Conservation (phyloP, 2,797 vertebrate genomes). For the Melanotaenia boesemani region DNA sequence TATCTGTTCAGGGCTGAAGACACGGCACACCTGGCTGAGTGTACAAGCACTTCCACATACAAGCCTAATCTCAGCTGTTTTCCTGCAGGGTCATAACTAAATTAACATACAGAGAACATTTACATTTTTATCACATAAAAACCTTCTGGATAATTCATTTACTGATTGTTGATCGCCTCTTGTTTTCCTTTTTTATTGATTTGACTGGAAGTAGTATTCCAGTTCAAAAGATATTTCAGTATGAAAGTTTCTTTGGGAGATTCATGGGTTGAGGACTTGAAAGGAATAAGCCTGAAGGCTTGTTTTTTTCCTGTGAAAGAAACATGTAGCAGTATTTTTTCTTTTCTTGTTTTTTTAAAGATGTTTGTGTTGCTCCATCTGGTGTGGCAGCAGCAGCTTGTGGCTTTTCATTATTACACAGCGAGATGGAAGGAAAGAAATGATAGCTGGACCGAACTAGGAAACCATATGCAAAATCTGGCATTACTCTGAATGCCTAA, state of each 20-base stretch:
- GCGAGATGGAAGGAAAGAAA: slow-evolving; percentile 47
- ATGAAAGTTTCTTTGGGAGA: slow-evolving; percentile 54
- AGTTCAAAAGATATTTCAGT: slow-evolving; percentile 39
- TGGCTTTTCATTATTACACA: slow-evolving; percentile 40
- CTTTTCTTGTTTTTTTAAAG: slow-evolving; percentile 39
- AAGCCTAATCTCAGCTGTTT: slow-evolving; percentile 48
- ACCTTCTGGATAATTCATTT: slow-evolving; percentile 20
- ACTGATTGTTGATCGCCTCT: slow-evolving; percentile 30
- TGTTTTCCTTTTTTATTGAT: slow-evolving; percentile 59
- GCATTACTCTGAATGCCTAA: slow-evolving; percentile 1
- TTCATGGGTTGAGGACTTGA: slow-evolving; percentile 57
- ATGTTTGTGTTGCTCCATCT: slow-evolving; percentile 53
- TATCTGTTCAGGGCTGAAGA: slow-evolving; percentile 60
- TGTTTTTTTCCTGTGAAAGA: slow-evolving; percentile 68
- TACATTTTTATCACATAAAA: slow-evolving; percentile 40
- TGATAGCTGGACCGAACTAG: slow-evolving; percentile 2
- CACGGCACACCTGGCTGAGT: slow-evolving; percentile 59
- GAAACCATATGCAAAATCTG: slow-evolving; percentile 27
- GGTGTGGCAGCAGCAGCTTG: slow-evolving; percentile 29
- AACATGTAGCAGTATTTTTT: slow-evolving; percentile 37
- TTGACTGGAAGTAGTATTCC: slow-evolving; percentile 18
- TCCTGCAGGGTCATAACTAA: slow-evolving; percentile 46
- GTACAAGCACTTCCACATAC: slow-evolving; percentile 44
- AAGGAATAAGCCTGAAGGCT: slow-evolving; percentile 59
- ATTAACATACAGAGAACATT: slow-evolving; percentile 59